A percentile compares a stretch with the other conserved stretches of the same genome.
phyloP scores from a whole-genome alignment of 2,797 vertebrate species.

The Catamblyrhynchus diadema region DNA sequence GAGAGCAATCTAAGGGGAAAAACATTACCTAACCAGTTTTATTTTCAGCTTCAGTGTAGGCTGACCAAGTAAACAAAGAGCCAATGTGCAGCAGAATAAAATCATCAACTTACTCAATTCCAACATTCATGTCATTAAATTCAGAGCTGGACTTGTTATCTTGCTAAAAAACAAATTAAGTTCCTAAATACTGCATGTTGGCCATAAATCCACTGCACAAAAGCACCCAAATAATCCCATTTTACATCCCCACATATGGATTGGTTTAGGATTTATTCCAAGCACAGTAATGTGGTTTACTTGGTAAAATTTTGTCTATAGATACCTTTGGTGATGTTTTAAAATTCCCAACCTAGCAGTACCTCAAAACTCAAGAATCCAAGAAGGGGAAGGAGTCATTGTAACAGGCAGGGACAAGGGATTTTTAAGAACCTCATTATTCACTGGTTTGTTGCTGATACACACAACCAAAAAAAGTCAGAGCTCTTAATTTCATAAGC shows the following conservation, averaged over 20 bases:
- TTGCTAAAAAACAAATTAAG: neutral
- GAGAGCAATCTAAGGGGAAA: neutral
- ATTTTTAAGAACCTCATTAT: neutral
- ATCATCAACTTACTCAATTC: neutral
- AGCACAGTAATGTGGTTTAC: neutral
- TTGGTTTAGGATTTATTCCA: neutral
- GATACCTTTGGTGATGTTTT: neutral
- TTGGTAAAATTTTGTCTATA: neutral
- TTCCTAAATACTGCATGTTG: neutral
- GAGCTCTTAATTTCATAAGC: neutral
- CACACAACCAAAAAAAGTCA: neutral
- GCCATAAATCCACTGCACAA: neutral
- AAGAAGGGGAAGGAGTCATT: neutral
- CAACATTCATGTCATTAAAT: neutral
- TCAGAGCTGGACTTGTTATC: neutral
- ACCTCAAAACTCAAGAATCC: neutral
- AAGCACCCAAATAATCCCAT: neutral
- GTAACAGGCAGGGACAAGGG: neutral
- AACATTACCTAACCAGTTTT: neutral
- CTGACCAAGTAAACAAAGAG: neutral
- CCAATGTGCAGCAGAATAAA: neutral
- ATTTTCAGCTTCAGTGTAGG: constrained; percentile 5
- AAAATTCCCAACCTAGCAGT: neutral
- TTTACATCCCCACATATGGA: neutral
- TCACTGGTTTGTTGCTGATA: neutral